Evolutionary conservation across 1,140 invertebrate species (phyloP).

Genomic region (Scaptomyza montana): DNA sequence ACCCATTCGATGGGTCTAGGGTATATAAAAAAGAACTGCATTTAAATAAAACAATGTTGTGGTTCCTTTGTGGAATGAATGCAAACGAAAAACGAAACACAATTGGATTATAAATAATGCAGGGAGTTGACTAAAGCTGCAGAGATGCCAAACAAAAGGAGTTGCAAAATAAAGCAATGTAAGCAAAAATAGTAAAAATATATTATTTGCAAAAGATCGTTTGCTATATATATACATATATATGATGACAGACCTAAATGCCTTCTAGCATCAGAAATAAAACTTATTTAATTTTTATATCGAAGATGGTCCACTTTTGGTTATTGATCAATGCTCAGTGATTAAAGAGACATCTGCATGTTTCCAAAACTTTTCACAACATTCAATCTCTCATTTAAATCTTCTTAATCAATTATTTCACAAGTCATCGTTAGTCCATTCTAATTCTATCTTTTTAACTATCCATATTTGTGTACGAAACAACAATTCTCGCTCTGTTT

Average conservation of each 20-base stretch:
- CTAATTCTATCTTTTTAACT: background rate
- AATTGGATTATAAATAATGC: conserved; percentile 11
- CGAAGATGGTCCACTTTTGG: too few species aligned
- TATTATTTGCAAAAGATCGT: too few species aligned
- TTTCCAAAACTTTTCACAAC: too few species aligned
- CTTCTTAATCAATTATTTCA: too few species aligned
- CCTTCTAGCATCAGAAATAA: too few species aligned
- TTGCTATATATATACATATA: too few species aligned
- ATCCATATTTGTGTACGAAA: conserved; percentile 6
- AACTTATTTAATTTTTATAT: too few species aligned
- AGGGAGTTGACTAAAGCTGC: background rate
- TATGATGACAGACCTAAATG: too few species aligned
- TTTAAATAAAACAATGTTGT: conserved; percentile 35
- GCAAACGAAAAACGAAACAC: background rate
- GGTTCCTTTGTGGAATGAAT: background rate
- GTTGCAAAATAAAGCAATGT: background rate
- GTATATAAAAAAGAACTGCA: conserved; percentile 10
- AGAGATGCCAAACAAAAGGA: background rate
- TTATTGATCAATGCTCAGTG: too few species aligned
- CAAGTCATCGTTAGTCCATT: background rate
- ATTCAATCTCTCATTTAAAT: too few species aligned
- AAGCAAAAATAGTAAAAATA: background rate
- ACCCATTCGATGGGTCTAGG: too few species aligned
- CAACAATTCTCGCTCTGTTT: background rate
- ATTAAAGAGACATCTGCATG: too few species aligned